A percentile compares a stretch with the other conserved stretches of the same genome.
These are phyloP conservation scores for Pachyramphus minor DNA, from an alignment of 2,113 vertebrate species.

Conservation along the genomic window DNA sequence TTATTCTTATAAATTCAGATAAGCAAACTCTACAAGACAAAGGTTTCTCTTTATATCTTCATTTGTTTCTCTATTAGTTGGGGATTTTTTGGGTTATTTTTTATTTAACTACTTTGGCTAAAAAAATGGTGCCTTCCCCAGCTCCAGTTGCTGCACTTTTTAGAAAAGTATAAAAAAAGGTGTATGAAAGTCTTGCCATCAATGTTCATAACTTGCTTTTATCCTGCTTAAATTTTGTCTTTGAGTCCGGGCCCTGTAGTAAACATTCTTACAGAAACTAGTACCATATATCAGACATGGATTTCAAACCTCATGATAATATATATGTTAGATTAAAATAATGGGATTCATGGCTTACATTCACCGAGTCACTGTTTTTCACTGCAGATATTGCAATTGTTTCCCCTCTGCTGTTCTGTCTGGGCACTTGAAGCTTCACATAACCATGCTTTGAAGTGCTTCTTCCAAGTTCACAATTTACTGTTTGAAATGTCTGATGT, in stretches of 20 bases:
- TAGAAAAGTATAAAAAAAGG: background rate
- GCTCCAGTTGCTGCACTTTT: background rate
- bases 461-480: constrained; percentile 48
- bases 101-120: background rate
- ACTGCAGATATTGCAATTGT: background rate
- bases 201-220: background rate
- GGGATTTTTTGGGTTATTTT: background rate
- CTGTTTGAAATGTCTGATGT: constrained; percentile 50
- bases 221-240: background rate
- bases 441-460: constrained; percentile 53
- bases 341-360: background rate
- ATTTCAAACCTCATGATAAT: background rate
- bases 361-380: background rate
- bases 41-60: background rate
- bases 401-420: background rate
- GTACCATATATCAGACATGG: background rate
- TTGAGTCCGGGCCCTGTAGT: background rate
- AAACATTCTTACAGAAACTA: background rate
- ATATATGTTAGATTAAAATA: background rate
- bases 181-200: background rate
- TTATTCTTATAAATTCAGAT: background rate
- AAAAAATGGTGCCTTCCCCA: background rate
- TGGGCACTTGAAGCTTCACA: background rate
- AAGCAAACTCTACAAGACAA: background rate
- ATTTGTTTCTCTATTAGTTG: background rate